Evolutionary conservation across 2,113 vertebrate species (phyloP), one percentile per base, ranked within the genome.

Genomic region (Tupaia chinensis): DNA sequence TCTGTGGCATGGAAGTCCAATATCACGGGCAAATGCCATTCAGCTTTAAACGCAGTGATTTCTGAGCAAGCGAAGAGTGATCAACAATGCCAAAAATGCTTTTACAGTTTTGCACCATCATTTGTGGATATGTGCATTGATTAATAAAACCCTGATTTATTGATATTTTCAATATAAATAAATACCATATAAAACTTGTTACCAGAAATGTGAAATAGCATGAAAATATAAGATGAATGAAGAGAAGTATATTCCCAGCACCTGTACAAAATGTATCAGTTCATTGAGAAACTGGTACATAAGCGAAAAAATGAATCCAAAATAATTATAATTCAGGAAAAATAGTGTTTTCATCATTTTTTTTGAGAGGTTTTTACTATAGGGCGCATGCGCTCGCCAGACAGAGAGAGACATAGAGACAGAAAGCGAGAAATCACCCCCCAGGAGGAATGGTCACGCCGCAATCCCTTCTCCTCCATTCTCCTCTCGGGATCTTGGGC

Each of bases 31-130:
- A 94, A 12, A 8, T 44, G 2, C 54, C n/a, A 7, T 72, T 95
- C 68, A 74, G 8, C 32, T 91, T 74, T 63, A 11, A 23, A 56
- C 56, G 72, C 34, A 23, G 44, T 95, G 54, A 82, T 80, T 97
- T 98, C 66, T 95, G 27, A 79, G 66, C 54, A 44, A 92, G n/a
- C 29, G 96, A 77, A 9, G 82, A 27, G 23, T 63, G 88, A 95
- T 89, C 65, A 34, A 74, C 63, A 61, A 68, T 74, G 66, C n/a
- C 85, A 79, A 94, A 94, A 92, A 97, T 97, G 87, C 32, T 82
- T 86, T 68, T 81, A 95, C 5, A 96, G n/a, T 44, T 94, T 98
- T 96, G 80, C 84, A 19, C 58, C 73, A 96, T 25, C 58, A 19
- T 84, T 44, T 85, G 23, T 73, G 17, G 22, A 53, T 70, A 29